Conservation (phyloP, 2,888 invertebrate species). For the Sinopyrophorus schimmeli region DNA sequence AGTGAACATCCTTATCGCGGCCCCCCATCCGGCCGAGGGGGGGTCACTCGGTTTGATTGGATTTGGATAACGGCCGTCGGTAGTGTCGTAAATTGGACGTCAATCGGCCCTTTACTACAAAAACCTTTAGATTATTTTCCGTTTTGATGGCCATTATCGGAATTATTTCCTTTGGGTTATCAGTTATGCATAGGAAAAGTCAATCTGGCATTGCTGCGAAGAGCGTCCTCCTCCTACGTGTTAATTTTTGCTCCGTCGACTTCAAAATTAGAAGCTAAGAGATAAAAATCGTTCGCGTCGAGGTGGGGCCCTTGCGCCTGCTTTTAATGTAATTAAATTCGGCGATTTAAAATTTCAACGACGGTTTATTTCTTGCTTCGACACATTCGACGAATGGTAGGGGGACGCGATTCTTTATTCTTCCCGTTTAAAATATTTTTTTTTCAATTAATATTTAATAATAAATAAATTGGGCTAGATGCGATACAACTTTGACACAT, state of each 20-base stretch:
- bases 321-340: constrained; percentile 39
- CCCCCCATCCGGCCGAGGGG: too few relatives aligned
- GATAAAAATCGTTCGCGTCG: too few relatives aligned
- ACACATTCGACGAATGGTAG: too few relatives aligned
- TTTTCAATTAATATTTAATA: too few relatives aligned
- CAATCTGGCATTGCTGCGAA: too few relatives aligned
- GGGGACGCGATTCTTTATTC: too few relatives aligned
- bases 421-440: too few relatives aligned
- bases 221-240: too few relatives aligned
- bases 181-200: constrained; percentile 21
- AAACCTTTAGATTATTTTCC: constrained; percentile 43
- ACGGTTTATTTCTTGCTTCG: too few relatives aligned
- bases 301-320: constrained; percentile 22
- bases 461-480: too few relatives aligned
- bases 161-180: constrained; percentile 30
- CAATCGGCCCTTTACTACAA: constrained; percentile 47
- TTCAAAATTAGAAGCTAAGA: not conserved
- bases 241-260: not conserved
- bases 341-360: constrained; percentile 24
- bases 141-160: constrained; percentile 31
- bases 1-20: constrained; percentile 43
- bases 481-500: too few relatives aligned
- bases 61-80: constrained; percentile 50
- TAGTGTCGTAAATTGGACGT: constrained; percentile 50
- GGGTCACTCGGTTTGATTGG: constrained; percentile 53